Base-by-base conservation (phyloP, 2,888 invertebrate genomes). In the Rhogogaster chlorosoma region DNA sequence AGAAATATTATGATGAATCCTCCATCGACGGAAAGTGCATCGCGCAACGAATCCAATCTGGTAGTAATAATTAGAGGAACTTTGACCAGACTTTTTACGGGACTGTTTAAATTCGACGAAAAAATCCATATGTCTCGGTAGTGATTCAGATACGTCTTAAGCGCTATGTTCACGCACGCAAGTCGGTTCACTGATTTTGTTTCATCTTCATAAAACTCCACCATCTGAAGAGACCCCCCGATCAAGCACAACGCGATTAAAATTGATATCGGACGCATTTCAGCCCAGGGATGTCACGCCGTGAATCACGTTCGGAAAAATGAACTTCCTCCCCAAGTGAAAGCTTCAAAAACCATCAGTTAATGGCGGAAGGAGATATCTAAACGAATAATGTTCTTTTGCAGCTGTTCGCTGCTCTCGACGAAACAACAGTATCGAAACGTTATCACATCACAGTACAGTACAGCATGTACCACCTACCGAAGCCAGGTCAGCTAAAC, bases 1-100 rank as follows among this genome's bases (percentile, higher is more conserved):
- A 80, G 80, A 80, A 80, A 80, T 80, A 80, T 80, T 38, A 57
- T 29, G 5, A 61, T 4, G 0, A 61, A 6, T 36, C 22, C 38
- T 22, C n/a, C 32, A n/a, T 80, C 15, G 36, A 38, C 3, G 57
- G 0, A 80, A 38, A 38, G 18, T 38, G n/a, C n/a, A 6, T 42
- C 26, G 12, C 36, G 38, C 57, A 61, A 61, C 45, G 5, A 49
- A 61, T 57, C 36, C 80, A 38, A 80, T n/a, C 38, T 7, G 61
- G 45, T 57, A 15, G 22, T 32, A 57, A 36, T 4, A 9, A 61
- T 22, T 6, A 22, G n/a, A 29, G 80, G 80, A 36, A n/a, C 26
- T 38, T 61, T 57, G 7, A 6, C 7, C 77, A 53, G 32, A 53
- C 29, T 45, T 2, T 38, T 49, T 5, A 49, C 18, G 2, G 32